Conservation (phyloP, 2,113 vertebrate species). For the Ursus arctos region DNA sequence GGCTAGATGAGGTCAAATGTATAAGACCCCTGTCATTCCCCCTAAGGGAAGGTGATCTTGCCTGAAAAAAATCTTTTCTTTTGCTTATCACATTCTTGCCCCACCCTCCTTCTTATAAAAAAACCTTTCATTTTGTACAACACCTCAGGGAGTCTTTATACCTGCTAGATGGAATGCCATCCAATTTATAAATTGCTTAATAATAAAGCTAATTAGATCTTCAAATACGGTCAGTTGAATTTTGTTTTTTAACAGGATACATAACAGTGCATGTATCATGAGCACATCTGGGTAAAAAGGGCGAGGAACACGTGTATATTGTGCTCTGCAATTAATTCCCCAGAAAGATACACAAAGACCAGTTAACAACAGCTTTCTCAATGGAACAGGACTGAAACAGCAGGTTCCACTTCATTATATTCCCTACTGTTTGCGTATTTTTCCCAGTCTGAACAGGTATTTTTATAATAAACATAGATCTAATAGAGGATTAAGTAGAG, state of each 20-base stretch:
- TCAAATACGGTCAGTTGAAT: not conserved
- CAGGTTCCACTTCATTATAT: not conserved
- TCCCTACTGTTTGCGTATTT: not conserved
- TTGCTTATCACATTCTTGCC: not conserved
- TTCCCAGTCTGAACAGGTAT: not conserved
- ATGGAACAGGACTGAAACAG: not conserved
- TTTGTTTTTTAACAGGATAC: not conserved
- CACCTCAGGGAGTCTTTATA: not conserved
- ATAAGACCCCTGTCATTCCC: not conserved
- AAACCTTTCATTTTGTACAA: not conserved
- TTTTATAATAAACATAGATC: not conserved
- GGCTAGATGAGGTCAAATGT: not conserved
- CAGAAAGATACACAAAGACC: not conserved
- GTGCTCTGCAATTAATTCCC: not conserved
- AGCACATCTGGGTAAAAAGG: not conserved
- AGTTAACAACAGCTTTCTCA: not conserved
- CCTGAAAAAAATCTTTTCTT: not conserved
- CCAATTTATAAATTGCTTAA: not conserved
- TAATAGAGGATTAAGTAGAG: not conserved
- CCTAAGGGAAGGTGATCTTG: not conserved
- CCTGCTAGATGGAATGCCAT: not conserved
- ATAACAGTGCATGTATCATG: not conserved
- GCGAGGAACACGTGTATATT: not conserved
- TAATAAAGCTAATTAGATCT: not conserved
- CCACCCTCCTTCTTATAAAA: not conserved